Evolutionary conservation across 2,888 invertebrate genomes (phyloP).

Genomic region (Melinaea marsaeus): DNA sequence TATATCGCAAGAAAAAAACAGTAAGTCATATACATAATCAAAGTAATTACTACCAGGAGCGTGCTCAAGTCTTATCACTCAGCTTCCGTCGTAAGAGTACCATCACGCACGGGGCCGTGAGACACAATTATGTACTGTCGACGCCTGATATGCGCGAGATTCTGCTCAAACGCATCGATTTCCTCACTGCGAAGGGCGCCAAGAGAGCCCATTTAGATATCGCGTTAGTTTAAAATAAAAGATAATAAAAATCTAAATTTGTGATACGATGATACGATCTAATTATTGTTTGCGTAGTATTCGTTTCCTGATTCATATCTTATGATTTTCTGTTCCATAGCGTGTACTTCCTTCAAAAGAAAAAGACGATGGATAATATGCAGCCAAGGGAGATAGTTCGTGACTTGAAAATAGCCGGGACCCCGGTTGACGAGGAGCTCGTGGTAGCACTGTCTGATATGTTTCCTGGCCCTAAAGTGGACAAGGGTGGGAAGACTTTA

Average conservation of each 20-base stretch:
- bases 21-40: neutral
- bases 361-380: constrained; percentile 20
- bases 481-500: constrained; percentile 26
- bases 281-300: too few relatives aligned
- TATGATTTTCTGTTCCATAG: too few relatives aligned
- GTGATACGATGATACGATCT: too few relatives aligned
- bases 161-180: too few relatives aligned
- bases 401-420: constrained; percentile 26
- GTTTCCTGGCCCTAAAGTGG: constrained; percentile 30
- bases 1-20: too few relatives aligned
- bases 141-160: too few relatives aligned
- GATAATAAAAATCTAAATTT: too few relatives aligned
- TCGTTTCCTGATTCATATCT: too few relatives aligned
- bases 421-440: constrained; percentile 26
- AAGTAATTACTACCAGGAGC: constrained; percentile 18
- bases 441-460: constrained; percentile 15
- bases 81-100: constrained; percentile 24
- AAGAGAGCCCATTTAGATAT: constrained; percentile 12
- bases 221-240: constrained; percentile 6
- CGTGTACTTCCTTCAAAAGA: constrained; percentile 18
- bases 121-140: constrained; percentile 17
- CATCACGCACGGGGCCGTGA: constrained; percentile 26
- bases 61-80: constrained; percentile 19
- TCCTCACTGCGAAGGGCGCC: too few relatives aligned
- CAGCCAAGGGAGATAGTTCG: constrained; percentile 26